phyloP scores from a whole-genome alignment of 2,797 vertebrate genomes.

The Myotis myotis region DNA sequence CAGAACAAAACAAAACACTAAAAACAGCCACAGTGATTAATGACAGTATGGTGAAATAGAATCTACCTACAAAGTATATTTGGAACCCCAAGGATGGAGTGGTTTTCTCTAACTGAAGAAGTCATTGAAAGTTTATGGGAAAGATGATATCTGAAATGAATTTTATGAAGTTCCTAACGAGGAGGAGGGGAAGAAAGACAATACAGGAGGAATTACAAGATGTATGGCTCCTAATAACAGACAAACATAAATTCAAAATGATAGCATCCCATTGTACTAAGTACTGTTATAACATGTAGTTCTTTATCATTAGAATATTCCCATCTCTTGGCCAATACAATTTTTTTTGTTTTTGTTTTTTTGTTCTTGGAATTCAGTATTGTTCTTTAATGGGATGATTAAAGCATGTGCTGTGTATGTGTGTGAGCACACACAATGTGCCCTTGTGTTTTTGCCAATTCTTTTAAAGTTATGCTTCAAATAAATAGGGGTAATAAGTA shows the following conservation, averaged over 20 bases:
- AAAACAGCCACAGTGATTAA: neutral
- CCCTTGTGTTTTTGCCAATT: neutral
- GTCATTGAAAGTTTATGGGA: neutral
- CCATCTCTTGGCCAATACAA: neutral
- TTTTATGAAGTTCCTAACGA: neutral
- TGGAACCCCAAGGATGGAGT: neutral
- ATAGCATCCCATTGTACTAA: neutral
- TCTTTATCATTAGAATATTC: constrained; percentile 3
- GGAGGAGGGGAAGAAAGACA: neutral
- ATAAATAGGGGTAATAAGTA: constrained; percentile 1
- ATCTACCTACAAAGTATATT: neutral
- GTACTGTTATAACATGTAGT: neutral
- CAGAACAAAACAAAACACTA: neutral
- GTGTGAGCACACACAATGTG: neutral
- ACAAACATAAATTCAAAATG: neutral
- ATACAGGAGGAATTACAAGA: neutral
- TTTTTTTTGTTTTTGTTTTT: neutral
- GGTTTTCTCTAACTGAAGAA: neutral
- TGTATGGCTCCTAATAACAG: neutral
- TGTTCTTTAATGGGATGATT: neutral
- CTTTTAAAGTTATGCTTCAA: constrained; percentile 31
- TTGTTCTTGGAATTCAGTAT: neutral
- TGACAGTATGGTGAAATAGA: neutral
- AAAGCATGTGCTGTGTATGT: neutral
- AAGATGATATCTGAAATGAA: neutral